Evolutionary conservation across 2,113 vertebrate species (phyloP).

Genomic region (Oriolus oriolus): DNA sequence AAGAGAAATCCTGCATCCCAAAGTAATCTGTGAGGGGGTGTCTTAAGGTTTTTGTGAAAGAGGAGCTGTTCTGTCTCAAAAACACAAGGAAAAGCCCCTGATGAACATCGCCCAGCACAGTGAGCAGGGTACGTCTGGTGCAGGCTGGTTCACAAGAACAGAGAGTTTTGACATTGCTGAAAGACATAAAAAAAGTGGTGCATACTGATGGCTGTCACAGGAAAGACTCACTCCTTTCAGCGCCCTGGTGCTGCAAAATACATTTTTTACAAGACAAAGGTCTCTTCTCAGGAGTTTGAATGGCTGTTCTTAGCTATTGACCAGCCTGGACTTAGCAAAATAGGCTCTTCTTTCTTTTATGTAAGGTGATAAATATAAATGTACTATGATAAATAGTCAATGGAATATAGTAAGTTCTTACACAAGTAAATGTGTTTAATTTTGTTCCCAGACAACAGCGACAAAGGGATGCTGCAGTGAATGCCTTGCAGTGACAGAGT

Average conservation of each 20-base stretch:
- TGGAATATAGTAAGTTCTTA: not conserved
- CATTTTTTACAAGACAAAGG: not conserved
- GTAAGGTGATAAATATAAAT: not conserved
- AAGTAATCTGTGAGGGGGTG: not conserved
- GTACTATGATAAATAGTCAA: not conserved
- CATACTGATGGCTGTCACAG: not conserved
- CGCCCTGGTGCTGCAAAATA: not conserved
- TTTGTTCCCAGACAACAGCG: not conserved
- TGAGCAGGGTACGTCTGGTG: not conserved
- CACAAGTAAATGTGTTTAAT: not conserved
- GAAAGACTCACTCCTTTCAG: not conserved
- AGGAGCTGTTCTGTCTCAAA: not conserved
- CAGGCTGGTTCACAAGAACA: not conserved
- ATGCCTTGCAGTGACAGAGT: not conserved
- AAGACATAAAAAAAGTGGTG: not conserved
- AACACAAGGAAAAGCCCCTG: not conserved
- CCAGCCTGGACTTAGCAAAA: not conserved
- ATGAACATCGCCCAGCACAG: not conserved
- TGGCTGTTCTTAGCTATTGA: not conserved
- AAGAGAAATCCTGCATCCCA: not conserved
- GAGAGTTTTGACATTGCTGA: not conserved
- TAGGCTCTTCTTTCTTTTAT: not conserved
- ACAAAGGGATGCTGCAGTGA: not conserved
- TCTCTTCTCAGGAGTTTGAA: conserved; percentile 14
- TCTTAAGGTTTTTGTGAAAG: not conserved